Evolutionary conservation across 2,113 vertebrate genomes (phyloP).

Genomic region (Thoracochromis brauschi): DNA sequence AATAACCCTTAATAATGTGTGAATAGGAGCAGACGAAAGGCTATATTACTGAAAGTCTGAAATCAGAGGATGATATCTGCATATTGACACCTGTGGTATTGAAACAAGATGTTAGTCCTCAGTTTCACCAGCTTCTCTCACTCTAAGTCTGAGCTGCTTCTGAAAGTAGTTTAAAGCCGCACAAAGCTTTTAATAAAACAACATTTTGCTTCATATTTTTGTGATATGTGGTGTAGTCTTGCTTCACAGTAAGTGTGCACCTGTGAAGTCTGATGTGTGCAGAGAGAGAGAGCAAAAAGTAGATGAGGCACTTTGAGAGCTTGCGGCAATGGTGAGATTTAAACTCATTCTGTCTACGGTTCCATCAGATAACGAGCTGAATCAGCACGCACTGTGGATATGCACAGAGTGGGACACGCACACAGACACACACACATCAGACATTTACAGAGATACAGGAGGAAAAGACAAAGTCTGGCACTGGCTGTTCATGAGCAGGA

Average conservation of each 20-base stretch:
- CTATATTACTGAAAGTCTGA: neutral
- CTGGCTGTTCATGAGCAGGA: conserved; percentile 33
- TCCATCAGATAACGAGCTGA: conserved; percentile 71
- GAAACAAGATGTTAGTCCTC: neutral
- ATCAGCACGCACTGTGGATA: conserved; percentile 43
- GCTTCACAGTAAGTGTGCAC: neutral
- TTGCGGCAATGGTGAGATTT: conserved; percentile 62
- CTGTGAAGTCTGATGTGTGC: neutral
- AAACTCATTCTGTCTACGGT: conserved; percentile 71
- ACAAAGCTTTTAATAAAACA: neutral
- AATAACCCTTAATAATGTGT: neutral
- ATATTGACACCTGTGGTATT: neutral
- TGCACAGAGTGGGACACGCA: neutral
- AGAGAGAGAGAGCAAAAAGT: conserved; percentile 3
- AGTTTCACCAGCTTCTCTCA: neutral
- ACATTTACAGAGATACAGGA: neutral
- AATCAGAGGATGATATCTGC: neutral
- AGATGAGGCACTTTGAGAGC: conserved; percentile 31
- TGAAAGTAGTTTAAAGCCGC: neutral
- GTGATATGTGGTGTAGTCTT: neutral
- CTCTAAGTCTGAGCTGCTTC: neutral
- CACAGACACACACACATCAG: conserved; percentile 18
- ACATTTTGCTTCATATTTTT: neutral
- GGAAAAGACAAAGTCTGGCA: conserved; percentile 20
- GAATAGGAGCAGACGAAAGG: neutral